Evolutionary conservation across 2,888 invertebrate species (phyloP), one percentile per base, ranked within the genome.

Genomic region (Himalopsyche japonica): DNA sequence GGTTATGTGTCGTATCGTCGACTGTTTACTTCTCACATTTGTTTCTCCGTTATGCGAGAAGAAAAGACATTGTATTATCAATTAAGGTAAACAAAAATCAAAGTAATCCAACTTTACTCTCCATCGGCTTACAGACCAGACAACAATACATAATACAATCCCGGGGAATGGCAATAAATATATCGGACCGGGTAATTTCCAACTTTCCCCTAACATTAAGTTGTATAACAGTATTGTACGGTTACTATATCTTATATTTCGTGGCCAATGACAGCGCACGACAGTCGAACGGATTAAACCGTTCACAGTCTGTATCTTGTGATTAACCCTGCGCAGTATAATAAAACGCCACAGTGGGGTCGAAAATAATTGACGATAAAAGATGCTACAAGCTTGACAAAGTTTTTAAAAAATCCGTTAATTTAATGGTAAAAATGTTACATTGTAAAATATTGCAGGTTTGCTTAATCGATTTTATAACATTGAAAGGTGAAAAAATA

Each of bases 221-320:
- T 84, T 84, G 43, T 43, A 43, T 15, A 43, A 43, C 43, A 43
- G 43, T 15, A 43, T 43, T 43, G 57, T 57, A 57, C 57, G 1
- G 57, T 57, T 43, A 43, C 57, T 20, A 20, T 57, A 57, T 57
- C 57, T 10, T 20, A 57, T 10, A 57, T 57, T 57, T 57, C 57
- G 24, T 57, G n/a, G 20, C 20, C 57, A 81, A 64, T 81, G 84
- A 82, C 84, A 84, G 70, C 57, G 8, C 48, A 57, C 79, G 84
- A 84, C 84, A 84, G 32, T 76, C 18, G 57, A 76, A 82, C 64
- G 84, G 84, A 84, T 84, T 84, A 80, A 82, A 78, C 76, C 80
- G 43, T 57, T 64, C 32, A 32, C 18, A 24, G 57, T 30, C n/a
- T 18, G 43, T 18, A 57, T 8, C 57, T 20, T 57, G n/a, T 57